phyloP scores from a whole-genome alignment of 2,113 vertebrate species.

The Heptranchias perlo region DNA sequence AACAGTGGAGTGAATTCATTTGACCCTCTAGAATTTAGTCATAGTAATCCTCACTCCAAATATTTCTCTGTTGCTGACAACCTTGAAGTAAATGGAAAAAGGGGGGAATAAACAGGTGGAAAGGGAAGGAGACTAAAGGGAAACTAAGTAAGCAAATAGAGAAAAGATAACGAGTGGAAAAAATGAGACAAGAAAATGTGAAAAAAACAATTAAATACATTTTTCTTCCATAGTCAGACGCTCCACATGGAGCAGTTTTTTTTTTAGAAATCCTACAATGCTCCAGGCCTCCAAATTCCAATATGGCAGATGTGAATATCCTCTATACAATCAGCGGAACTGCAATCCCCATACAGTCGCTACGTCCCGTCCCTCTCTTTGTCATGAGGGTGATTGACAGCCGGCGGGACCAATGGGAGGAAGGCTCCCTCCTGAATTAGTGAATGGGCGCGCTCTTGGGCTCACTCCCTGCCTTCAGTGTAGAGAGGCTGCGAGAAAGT shows the following conservation, averaged over 20 bases:
- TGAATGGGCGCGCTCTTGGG: not conserved
- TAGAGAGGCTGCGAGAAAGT: not conserved
- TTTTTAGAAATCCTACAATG: not conserved
- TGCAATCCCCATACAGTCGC: too few species aligned
- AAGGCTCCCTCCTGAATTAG: not conserved
- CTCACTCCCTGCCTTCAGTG: not conserved
- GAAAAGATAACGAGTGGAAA: not conserved
- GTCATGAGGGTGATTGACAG: not conserved
- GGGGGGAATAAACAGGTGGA: not conserved
- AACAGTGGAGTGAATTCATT: not conserved
- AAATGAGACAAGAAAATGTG: not conserved
- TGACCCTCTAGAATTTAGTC: not conserved
- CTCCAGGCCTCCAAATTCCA: not conserved
- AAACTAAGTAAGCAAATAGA: not conserved
- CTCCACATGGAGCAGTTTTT: not conserved
- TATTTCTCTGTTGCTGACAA: not conserved
- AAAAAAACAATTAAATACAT: not conserved
- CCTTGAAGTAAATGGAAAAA: not conserved
- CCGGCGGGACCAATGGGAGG: not conserved
- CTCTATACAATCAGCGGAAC: not conserved
- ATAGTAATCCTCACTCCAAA: not conserved
- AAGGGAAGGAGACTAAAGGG: not conserved
- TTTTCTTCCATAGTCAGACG: not conserved
- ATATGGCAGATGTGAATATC: not conserved
- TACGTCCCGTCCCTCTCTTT: not conserved